Evolutionary conservation across 2,797 vertebrate genomes (phyloP), one percentile per base, ranked within the genome.

Genomic region (Craterocephalus amniculus): DNA sequence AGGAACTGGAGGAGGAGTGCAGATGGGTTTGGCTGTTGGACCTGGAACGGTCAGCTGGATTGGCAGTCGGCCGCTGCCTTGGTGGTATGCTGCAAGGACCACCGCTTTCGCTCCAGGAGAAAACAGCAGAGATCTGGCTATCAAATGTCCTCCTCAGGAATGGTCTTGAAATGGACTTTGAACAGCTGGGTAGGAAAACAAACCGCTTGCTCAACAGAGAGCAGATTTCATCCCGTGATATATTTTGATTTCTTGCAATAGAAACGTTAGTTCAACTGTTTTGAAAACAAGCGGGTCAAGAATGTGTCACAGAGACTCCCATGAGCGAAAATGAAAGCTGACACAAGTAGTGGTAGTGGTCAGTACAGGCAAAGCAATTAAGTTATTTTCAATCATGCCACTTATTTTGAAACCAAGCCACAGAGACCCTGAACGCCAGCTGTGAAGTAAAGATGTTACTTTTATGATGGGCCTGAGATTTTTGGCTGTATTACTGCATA

Each of bases 1-100:
- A 60, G 49, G 73, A 56, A n/a, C 74, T 63, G 63, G 66, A 78
- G 48, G 91, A 93, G 61, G 85, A 94, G 49, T 80, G 83, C 67
- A 84, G 71, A 67, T 95, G 95, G 94, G 85, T 87, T 43, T 95
- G 95, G 95, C 87, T 95, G 38, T 83, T 95, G 80, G 95, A 95
- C 76, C 80, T 95, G 78, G 95, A 95, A 61, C 90, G 95, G 6
- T 93, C 95, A 9, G 93, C 94, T 4, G 94, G 94, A 0, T 78
- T 95, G 83, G 90, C 91, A 29, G 92, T 95, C 6, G 95, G 95
- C 31, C 93, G 91, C 9, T 95, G 95, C 72, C 92, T 95, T 4
- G 91, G 94, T 51, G 94, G 93, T 65, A 95, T 95, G 95, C 79
- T 95, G 77, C 93, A 95, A 78, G 95, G 95, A 16, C 90, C 90